Conservation (phyloP, 2,888 invertebrate species). For the Monopis laevigella region DNA sequence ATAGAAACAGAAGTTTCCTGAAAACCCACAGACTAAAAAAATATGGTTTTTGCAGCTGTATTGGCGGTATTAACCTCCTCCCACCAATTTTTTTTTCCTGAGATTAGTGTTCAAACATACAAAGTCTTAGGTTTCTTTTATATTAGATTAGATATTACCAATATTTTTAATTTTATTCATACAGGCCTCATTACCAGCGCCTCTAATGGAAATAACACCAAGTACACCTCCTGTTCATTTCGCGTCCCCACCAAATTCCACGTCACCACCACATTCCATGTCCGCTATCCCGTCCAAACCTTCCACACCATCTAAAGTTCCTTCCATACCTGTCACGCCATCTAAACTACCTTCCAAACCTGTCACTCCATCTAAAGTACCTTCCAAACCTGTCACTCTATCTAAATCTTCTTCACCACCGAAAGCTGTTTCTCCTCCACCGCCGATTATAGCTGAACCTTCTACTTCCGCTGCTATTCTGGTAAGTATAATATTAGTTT, state of each 20-base stretch:
- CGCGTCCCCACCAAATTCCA: neutral
- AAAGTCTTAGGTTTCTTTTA: too few relatives aligned
- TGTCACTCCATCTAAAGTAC: neutral
- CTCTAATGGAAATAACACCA: conserved; percentile 44
- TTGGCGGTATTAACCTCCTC: too few relatives aligned
- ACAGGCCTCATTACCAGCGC: conserved; percentile 37
- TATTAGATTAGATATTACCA: too few relatives aligned
- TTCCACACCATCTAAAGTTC: conserved; percentile 7
- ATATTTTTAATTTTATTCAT: too few relatives aligned
- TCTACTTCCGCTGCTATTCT: neutral
- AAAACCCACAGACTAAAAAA: too few relatives aligned
- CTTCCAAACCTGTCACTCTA: conserved; percentile 15
- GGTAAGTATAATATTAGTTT: too few relatives aligned
- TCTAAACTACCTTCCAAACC: conserved; percentile 18
- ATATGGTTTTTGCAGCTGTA: too few relatives aligned
- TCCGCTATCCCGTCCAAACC: too few relatives aligned
- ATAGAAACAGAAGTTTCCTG: too few relatives aligned
- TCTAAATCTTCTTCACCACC: conserved; percentile 10
- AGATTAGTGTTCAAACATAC: too few relatives aligned
- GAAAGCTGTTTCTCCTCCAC: neutral
- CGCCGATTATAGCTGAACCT: neutral
- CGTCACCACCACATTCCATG: conserved; percentile 20
- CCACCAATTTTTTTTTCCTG: too few relatives aligned
- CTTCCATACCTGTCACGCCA: conserved; percentile 15
- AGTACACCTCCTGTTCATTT: conserved; percentile 33